These are phyloP conservation scores for Plecotus auritus DNA, from an alignment of 2,113 vertebrate genomes.

Conservation along the genomic window DNA sequence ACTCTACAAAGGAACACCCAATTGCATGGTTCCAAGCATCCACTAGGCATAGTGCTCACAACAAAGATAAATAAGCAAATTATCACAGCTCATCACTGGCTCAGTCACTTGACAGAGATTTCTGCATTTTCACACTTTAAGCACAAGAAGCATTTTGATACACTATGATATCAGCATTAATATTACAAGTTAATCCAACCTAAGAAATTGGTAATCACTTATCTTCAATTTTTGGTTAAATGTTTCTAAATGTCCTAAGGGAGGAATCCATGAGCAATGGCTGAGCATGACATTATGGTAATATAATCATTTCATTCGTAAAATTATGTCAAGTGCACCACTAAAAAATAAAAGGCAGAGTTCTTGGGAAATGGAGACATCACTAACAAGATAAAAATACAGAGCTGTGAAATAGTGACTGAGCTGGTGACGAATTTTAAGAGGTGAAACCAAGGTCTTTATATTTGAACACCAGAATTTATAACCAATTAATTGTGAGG, in stretches of 20 bases:
- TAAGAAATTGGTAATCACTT: not conserved
- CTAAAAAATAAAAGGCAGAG: not conserved
- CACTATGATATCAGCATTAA: not conserved
- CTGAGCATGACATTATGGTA: not conserved
- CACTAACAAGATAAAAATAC: not conserved
- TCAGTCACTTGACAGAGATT: not conserved
- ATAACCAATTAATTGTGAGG: not conserved
- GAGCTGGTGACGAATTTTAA: not conserved
- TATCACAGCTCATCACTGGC: not conserved
- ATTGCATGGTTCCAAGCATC: not conserved
- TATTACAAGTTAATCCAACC: slow-evolving; percentile 45
- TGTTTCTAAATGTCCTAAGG: not conserved
- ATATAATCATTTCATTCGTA: slow-evolving; percentile 8
- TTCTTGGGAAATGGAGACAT: not conserved
- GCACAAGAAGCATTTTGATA: not conserved
- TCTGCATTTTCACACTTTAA: not conserved
- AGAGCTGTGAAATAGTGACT: not conserved
- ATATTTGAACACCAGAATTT: not conserved
- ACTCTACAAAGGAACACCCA: not conserved
- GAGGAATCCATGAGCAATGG: not conserved
- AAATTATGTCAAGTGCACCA: slow-evolving; percentile 19
- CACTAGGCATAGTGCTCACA: not conserved
- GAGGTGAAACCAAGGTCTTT: not conserved
- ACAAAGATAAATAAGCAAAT: not conserved
- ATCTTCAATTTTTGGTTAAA: slow-evolving; percentile 29